These are phyloP conservation scores for Cantharis lateralis DNA, from an alignment of 2,888 invertebrate species.

Conservation along the genomic window DNA sequence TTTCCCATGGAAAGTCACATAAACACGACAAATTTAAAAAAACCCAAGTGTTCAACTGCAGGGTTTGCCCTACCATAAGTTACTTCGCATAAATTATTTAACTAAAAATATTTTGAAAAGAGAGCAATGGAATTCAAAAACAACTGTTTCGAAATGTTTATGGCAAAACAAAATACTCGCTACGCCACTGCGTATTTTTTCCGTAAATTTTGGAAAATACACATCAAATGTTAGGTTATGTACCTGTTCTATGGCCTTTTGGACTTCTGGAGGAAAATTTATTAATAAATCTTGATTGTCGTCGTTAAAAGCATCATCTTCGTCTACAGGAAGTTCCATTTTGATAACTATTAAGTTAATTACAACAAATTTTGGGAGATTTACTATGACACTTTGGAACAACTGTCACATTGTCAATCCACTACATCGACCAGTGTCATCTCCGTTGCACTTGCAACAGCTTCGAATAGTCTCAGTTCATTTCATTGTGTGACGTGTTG, in stretches of 20 bases:
- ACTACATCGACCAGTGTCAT: background rate
- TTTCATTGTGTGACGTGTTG: background rate
- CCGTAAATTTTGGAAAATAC: background rate
- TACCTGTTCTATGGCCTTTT: slow-evolving; percentile 86
- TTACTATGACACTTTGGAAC: background rate
- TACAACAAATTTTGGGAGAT: background rate
- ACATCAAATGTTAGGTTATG: slow-evolving; percentile 13
- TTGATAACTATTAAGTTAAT: slow-evolving; percentile 7
- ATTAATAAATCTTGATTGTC: slow-evolving; percentile 54
- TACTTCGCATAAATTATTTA: too few species aligned
- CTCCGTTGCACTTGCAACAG: background rate
- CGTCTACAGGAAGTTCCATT: slow-evolving; percentile 31
- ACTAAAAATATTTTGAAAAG: background rate
- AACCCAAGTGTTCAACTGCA: too few species aligned
- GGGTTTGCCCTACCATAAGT: too few species aligned
- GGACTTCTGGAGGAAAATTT: slow-evolving; percentile 82
- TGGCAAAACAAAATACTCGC: background rate
- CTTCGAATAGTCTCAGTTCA: background rate
- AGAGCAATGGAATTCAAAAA: background rate
- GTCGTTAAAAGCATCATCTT: slow-evolving; percentile 46
- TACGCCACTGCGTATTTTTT: background rate
- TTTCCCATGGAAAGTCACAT: too few species aligned
- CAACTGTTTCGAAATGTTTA: background rate
- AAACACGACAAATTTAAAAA: too few species aligned
- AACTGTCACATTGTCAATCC: background rate